Evolutionary conservation across 2,797 vertebrate genomes (phyloP), one percentile per base, ranked within the genome.

Genomic region (Lepus oiostolus): DNA sequence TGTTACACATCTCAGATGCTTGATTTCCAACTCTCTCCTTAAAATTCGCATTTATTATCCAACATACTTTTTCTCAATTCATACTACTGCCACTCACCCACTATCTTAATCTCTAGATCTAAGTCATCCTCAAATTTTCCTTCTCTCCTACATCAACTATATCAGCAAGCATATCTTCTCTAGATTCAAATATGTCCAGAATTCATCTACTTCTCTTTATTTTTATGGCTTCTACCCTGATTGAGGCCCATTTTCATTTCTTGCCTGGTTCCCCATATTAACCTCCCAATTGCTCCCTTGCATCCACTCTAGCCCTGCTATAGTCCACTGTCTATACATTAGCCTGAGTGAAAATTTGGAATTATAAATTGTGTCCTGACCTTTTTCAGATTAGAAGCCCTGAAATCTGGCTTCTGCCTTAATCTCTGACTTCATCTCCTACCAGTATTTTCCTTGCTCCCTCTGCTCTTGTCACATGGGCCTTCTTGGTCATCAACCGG

Each of bases 401-500:
- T 86, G 19, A 16, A 21, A 16, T 58, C 54, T 68, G 47, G 62
- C 32, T 76, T 42, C 28, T 85, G 42, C 28, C 42, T 75, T n/a
- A 70, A 24, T 86, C n/a, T 79, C n/a, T 79, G 38, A 80, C 80
- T 52, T 80, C 42, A 83, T 65, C 71, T 93, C 82, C 63, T 95
- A 47, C 47, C 71, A 77, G 5, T 42, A 28, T 74, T 47, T 90
- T 89, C 54, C 47, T 94, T 65, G 26, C 42, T 91, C 19, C 10
- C n/a, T 89, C 26, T 87, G 30, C 38, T 86, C 83, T 71, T 16
- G 50, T 75, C 54, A 70, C 16, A 42, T 32, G 16, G 62, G 10
- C 47, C 91, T 68, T 91, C 79, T 74, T 93, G 47, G 82, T 91
- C n/a, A 84, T 81, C 67, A 89, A 77, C 7, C 76, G 21, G 74